Evolutionary conservation across 2,888 invertebrate genomes (phyloP), one percentile per base, ranked within the genome.

Genomic region (Acrocyrtus sp.): DNA sequence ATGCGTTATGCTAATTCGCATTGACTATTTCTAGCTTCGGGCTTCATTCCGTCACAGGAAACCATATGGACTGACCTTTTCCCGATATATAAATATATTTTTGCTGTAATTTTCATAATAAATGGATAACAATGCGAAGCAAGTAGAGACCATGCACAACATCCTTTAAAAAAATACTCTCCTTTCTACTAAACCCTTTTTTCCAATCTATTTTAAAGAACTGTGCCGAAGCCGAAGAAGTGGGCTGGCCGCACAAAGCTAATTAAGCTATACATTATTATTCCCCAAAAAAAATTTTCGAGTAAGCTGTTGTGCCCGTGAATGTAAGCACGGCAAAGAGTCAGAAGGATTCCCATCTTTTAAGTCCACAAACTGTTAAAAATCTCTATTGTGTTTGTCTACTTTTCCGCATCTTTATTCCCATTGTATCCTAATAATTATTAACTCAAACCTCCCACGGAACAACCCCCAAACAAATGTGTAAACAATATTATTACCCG

Each of bases 401-500:
- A 24, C 12, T 58, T 26, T 45, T 19, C 43, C 26, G 29, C 17
- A 47, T 19, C 3, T 10, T 21, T n/a, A 17, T 4, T 47, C 21
- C 19, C 17, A 47, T 19, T 3, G 19, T 47, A 17, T 47, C 10
- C 10, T 8, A 45, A n/a, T 57, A 68, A 60, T 68, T 68, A 60
- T 60, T 60, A 54, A 26, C 22, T 60, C 21, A 47, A 68, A 60
- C 68, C 68, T 68, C 68, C 68, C 68, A 68, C 60, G 39, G 60
- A 6, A 41, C 68, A 43, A 22, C 68, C 68, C 50, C 51, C 60
- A 34, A 54, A 60, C 60, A 60, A 68, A 53, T 19, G 45, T 60
- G 68, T 68, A 68, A 68, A 68, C 68, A 68, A 60, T 34, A 53
- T 60, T 60, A 68, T 39, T 60, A 45, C 47, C 6, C n/a, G n/a